Percentiles rank a stretch among this genome's conserved stretches.
Evolutionary conservation across 2,113 vertebrate species (phyloP).

Genomic region (Equus przewalskii): DNA sequence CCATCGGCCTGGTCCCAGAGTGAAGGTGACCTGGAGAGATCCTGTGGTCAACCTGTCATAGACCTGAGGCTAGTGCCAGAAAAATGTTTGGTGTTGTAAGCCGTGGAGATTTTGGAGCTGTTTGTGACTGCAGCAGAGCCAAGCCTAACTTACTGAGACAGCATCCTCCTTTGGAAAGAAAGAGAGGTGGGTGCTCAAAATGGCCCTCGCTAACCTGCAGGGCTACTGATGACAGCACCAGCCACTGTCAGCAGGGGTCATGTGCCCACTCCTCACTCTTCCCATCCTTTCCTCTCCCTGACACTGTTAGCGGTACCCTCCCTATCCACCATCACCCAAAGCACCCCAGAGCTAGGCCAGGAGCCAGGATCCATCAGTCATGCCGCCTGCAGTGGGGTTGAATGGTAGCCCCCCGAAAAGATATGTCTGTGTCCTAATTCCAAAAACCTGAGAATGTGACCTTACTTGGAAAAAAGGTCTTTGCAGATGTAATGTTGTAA

Average conservation of each 20-base stretch:
- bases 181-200: not conserved
- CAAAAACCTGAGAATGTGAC: not conserved
- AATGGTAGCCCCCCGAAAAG: not conserved
- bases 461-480: not conserved
- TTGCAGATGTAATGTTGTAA: not conserved
- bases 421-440: not conserved
- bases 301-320: accelerated
- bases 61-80: not conserved
- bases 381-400: not conserved
- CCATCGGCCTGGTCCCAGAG: not conserved
- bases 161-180: not conserved
- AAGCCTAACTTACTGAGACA: not conserved
- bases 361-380: not conserved
- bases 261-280: not conserved
- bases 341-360: not conserved
- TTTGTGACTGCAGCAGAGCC: not conserved
- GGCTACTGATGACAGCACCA: not conserved
- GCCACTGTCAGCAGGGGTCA: not conserved
- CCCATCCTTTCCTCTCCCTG: not conserved
- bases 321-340: not conserved
- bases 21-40: not conserved
- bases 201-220: not conserved
- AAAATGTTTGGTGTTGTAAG: not conserved
- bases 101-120: not conserved
- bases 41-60: not conserved